A percentile compares a stretch with the other conserved stretches of the same genome.
These are phyloP conservation scores for Leuciscus waleckii DNA, from an alignment of 2,797 vertebrate genomes.

Conservation along the genomic window DNA sequence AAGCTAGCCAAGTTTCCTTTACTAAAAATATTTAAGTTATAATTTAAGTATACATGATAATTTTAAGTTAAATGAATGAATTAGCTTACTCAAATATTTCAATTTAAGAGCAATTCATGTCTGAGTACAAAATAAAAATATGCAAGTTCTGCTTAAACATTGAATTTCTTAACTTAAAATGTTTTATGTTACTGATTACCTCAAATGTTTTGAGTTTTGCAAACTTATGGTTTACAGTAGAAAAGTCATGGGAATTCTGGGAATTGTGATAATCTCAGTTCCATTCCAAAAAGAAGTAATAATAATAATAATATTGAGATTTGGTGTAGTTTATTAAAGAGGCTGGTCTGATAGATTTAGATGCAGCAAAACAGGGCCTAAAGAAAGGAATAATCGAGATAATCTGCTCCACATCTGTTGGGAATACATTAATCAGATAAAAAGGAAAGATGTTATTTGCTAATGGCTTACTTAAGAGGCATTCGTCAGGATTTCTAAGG, in stretches of 20 bases:
- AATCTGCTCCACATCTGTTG: constrained; percentile 81
- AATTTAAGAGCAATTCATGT: too few species aligned
- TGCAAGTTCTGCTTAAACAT: too few species aligned
- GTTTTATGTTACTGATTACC: too few species aligned
- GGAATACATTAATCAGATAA: constrained; percentile 80
- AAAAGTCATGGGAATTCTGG: constrained; percentile 3
- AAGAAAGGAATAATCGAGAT: constrained; percentile 81
- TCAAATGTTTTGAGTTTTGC: too few species aligned
- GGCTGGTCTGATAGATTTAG: constrained; percentile 38
- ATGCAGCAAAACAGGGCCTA: constrained; percentile 69
- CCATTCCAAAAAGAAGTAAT: not conserved
- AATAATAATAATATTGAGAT: constrained; percentile 7
- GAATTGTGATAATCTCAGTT: constrained; percentile 1
- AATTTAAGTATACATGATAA: too few species aligned
- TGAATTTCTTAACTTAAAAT: too few species aligned
- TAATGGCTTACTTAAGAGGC: constrained; percentile 70
- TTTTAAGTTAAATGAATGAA: too few species aligned
- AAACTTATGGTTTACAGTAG: too few species aligned
- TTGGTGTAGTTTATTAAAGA: constrained; percentile 15
- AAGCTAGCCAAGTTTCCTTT: too few species aligned
- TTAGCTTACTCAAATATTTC: too few species aligned
- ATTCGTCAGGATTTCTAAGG: constrained; percentile 61
- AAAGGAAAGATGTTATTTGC: constrained; percentile 81
- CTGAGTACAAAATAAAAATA: too few species aligned
- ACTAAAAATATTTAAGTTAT: too few species aligned